phyloP scores from a whole-genome alignment of 53 echinoderm and acorn worm genomes.

The Echinometra lucunter region DNA sequence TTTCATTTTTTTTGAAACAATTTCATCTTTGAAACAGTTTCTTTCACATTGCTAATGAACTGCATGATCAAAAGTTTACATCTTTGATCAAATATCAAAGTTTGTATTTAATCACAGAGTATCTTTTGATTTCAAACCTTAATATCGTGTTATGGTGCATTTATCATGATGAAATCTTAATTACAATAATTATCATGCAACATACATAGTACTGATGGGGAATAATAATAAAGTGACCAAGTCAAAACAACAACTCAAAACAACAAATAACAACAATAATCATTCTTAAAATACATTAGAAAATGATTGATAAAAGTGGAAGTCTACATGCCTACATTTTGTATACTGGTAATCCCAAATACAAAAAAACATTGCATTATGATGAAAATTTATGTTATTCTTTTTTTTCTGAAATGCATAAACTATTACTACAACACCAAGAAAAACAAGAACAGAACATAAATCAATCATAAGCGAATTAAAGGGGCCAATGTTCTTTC shows the following conservation, averaged over 20 bases:
- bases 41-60: too few species aligned
- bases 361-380: too few species aligned
- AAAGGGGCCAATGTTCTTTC: not conserved
- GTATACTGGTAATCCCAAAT: not conserved
- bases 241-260: not conserved
- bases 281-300: not conserved
- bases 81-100: too few species aligned
- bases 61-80: too few species aligned
- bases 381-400: too few species aligned
- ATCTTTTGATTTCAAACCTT: not conserved
- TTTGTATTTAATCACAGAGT: not conserved
- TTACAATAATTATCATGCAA: not conserved
- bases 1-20: not conserved
- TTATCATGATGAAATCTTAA: not conserved
- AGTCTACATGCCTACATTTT: not conserved
- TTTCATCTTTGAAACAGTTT: too few species aligned
- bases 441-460: too few species aligned
- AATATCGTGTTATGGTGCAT: not conserved
- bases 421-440: too few species aligned
- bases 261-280: not conserved
- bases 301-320: not conserved
- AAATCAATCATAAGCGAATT: too few species aligned
- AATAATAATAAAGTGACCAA: not conserved
- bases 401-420: too few species aligned
- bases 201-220: conserved; percentile 13